Conservation (phyloP, 2,113 vertebrate genomes). For the Anolis sagrei region DNA sequence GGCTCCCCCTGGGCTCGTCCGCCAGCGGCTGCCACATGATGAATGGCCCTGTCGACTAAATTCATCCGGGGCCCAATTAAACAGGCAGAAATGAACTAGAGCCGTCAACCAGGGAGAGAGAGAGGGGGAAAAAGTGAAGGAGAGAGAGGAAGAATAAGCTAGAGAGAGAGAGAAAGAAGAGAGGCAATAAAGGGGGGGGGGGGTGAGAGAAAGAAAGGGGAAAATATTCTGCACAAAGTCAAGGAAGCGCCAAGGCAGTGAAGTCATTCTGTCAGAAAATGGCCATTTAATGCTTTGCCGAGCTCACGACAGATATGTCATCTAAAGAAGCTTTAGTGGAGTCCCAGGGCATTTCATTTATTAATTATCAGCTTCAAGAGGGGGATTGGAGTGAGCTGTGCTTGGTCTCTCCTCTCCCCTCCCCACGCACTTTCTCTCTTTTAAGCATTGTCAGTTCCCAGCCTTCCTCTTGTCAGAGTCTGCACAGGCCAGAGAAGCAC, state of each 20-base stretch:
- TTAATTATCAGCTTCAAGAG: conserved; percentile 84
- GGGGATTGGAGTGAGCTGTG: conserved; percentile 63
- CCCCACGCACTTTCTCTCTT: conserved; percentile 39
- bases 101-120: conserved; percentile 82
- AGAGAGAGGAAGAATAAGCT: conserved; percentile 64
- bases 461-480: conserved; percentile 64
- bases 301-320: conserved; percentile 90
- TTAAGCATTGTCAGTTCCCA: conserved; percentile 66
- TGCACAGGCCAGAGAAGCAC: conserved; percentile 26
- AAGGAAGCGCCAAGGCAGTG: conserved; percentile 75
- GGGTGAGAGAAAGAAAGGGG: conserved; percentile 68
- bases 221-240: conserved; percentile 77
- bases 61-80: conserved; percentile 99
- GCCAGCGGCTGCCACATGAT: conserved; percentile 96
- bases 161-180: conserved; percentile 64
- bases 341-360: conserved; percentile 88
- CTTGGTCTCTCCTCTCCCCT: conserved; percentile 26
- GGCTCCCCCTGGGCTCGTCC: conserved; percentile 93
- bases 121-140: conserved; percentile 68
- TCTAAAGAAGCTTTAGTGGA: conserved; percentile 81
- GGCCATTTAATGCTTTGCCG: conserved; percentile 92
- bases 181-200: conserved; percentile 54
- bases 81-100: conserved; percentile 87
- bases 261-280: conserved; percentile 93
- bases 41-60: conserved; percentile 99